Evolutionary conservation across 2,888 invertebrate species (phyloP).

Genomic region (Melolontha melolontha): DNA sequence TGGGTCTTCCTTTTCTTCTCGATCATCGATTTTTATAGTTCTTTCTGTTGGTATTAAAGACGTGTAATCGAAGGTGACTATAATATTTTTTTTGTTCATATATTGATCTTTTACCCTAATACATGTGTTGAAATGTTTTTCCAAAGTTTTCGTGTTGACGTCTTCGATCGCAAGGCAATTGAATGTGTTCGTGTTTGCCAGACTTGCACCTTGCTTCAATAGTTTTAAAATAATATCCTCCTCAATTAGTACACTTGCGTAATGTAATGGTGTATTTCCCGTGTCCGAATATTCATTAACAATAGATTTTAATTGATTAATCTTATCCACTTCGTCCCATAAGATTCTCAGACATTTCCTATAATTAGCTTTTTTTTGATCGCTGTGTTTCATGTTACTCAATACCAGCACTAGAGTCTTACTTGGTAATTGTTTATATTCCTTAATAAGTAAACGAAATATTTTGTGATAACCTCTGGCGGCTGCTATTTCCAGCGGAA

Average conservation of each 20-base stretch:
- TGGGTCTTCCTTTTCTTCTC: conserved; percentile 63
- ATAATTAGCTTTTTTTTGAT: conserved; percentile 66
- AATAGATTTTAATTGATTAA: not conserved
- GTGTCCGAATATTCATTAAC: conserved; percentile 40
- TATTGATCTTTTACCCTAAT: conserved; percentile 58
- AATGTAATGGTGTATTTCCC: conserved; percentile 64
- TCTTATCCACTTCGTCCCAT: not conserved
- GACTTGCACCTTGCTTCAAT: conserved; percentile 78
- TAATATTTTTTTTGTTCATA: conserved; percentile 54
- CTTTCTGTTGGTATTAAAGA: conserved; percentile 72
- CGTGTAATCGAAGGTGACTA: conserved; percentile 76
- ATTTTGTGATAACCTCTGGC: conserved; percentile 71
- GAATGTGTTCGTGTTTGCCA: conserved; percentile 76
- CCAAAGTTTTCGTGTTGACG: conserved; percentile 75
- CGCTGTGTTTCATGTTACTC: conserved; percentile 65
- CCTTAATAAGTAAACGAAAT: conserved; percentile 66
- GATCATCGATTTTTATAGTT: too few species aligned
- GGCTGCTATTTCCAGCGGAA: conserved; percentile 74
- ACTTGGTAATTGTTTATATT: conserved; percentile 59
- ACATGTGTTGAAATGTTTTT: conserved; percentile 80
- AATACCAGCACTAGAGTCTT: conserved; percentile 51
- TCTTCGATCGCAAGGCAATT: conserved; percentile 78
- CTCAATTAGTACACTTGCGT: conserved; percentile 53
- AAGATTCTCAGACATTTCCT: conserved; percentile 66
- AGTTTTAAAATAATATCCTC: conserved; percentile 65